A percentile compares a stretch with the other conserved stretches of the same genome.
phyloP scores from a whole-genome alignment of 2,888 invertebrate genomes.

The Dione juno region DNA sequence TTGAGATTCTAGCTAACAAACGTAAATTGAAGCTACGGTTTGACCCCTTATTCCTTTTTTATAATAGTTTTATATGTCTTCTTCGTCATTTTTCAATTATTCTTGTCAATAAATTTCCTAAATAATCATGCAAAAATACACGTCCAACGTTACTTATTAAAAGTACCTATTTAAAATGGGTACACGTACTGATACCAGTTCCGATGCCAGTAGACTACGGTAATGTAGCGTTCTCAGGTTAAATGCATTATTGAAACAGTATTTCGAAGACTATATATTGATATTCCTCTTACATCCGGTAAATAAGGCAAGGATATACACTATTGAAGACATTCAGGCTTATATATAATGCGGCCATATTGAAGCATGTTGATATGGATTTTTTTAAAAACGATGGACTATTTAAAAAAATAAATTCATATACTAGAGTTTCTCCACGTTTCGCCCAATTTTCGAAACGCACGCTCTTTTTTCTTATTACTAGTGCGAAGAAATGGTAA shows the following conservation, averaged over 20 bases:
- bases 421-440: too few species aligned
- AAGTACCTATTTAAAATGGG: constrained; percentile 29
- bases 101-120: too few species aligned
- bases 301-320: constrained; percentile 37
- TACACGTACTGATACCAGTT: constrained; percentile 6
- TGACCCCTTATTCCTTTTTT: not conserved
- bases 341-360: too few species aligned
- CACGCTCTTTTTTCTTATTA: too few species aligned
- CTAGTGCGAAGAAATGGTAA: too few species aligned
- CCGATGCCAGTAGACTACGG: constrained; percentile 14
- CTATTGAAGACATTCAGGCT: not conserved
- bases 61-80: not conserved
- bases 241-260: constrained; percentile 38
- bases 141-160: constrained; percentile 36
- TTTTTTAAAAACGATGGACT: too few species aligned
- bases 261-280: constrained; percentile 26
- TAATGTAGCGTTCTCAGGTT: constrained; percentile 29
- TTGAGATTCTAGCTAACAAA: too few species aligned
- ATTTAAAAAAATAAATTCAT: too few species aligned
- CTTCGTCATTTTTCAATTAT: not conserved
- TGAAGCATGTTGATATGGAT: too few species aligned
- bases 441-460: too few species aligned
- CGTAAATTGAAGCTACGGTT: not conserved
- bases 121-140: constrained; percentile 25
- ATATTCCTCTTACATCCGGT: constrained; percentile 14